These are phyloP conservation scores for Chalcosyrphus nemorum DNA, from an alignment of 2,888 invertebrate species.

Conservation along the genomic window DNA sequence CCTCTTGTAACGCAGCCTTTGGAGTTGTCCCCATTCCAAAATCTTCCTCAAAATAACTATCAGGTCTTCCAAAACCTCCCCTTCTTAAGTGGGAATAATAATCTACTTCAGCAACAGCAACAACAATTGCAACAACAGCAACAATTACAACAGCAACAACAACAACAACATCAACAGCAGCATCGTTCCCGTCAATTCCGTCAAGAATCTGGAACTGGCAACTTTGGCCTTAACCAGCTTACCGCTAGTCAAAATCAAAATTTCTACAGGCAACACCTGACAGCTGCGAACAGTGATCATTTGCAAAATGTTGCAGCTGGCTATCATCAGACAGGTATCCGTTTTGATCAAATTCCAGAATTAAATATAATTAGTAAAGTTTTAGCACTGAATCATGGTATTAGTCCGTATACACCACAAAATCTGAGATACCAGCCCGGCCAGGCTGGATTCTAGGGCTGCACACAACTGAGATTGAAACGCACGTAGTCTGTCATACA, in stretches of 20 bases:
- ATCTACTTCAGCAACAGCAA: conserved; percentile 76
- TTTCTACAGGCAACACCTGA: conserved; percentile 79
- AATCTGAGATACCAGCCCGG: conserved; percentile 77
- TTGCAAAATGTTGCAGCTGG: conserved; percentile 81
- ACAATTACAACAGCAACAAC: conserved; percentile 75
- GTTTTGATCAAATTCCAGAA: conserved; percentile 85
- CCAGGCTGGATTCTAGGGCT: conserved; percentile 76
- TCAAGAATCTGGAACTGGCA: conserved; percentile 85
- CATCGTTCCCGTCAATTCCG: conserved; percentile 82
- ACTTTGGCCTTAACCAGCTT: conserved; percentile 85
- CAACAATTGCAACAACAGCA: conserved; percentile 76
- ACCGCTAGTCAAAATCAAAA: conserved; percentile 78
- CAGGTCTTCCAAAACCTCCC: conserved; percentile 76
- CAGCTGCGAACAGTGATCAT: conserved; percentile 78
- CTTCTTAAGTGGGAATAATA: conserved; percentile 51
- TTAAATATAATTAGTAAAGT: conserved; percentile 92
- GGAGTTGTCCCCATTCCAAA: conserved; percentile 77
- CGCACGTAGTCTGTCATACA: conserved; percentile 54
- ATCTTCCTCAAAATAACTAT: conserved; percentile 77
- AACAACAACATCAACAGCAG: conserved; percentile 79
- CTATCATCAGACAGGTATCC: conserved; percentile 85
- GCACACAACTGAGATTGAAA: conserved; percentile 43
- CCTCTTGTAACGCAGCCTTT: conserved; percentile 71
- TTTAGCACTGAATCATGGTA: conserved; percentile 89
- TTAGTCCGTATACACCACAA: conserved; percentile 82